Base-by-base conservation (phyloP, 2,888 invertebrate genomes). In the Amiota minor region DNA sequence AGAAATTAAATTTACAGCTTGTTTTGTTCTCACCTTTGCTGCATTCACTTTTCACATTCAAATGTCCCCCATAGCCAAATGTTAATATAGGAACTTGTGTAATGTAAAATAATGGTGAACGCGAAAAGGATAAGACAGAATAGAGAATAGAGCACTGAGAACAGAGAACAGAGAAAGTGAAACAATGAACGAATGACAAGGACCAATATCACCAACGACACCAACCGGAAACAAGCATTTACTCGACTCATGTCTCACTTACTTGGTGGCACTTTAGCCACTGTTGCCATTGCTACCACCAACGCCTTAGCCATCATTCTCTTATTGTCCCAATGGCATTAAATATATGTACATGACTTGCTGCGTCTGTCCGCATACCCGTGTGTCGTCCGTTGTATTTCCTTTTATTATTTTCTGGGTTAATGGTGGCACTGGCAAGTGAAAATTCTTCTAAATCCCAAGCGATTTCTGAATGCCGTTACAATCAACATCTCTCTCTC, bases 361-460 rank as follows among this genome's bases (percentile, higher is more conserved):
- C 56, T 56, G n/a, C n/a, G 6, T 16, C 9, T 56, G 8, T 4
- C 18, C 56, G 3, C 18, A 9, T 18, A 16, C 16, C 18, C 18
- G 10, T 18, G 11, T 16, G 14, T 23, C 35, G 59, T 12, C 20
- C 20, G 59, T 20, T 59, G 59, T 62, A 2, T 45, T 4, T 12
- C 45, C 8, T 14, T 62, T 62, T 10, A 45, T 9, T 62, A 45
- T 18, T 68, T 68, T 74, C 76, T 79, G 80, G 80, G 78, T 81
- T 81, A 83, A 83, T 82, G 82, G 74, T 77, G 77, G 47, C 65
- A 59, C 18, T 18, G 59, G 4, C 53, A 47, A 65, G 83, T 83
- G 80, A 80, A 82, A 82, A 83, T 18, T 35, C 9, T 59, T 23
- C 62, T 20, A 82, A 83, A 81, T 83, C 83, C 84, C 83, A 77